phyloP scores from a whole-genome alignment of 2,113 vertebrate genomes.

The Cettia cetti region DNA sequence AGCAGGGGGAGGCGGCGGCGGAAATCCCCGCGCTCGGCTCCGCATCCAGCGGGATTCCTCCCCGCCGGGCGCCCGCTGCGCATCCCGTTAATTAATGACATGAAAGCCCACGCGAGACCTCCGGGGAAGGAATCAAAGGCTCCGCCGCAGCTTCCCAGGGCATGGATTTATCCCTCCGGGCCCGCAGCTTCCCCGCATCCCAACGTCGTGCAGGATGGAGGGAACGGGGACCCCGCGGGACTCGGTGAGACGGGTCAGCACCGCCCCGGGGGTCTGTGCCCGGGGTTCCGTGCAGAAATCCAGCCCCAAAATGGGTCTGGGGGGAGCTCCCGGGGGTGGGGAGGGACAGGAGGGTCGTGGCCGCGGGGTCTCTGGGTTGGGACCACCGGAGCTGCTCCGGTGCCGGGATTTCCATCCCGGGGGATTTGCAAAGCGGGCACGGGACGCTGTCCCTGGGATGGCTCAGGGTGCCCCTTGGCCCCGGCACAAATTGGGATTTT shows the following conservation, averaged over 20 bases:
- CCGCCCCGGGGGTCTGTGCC: fast-evolving
- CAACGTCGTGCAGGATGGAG: fast-evolving
- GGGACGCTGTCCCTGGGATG: not conserved
- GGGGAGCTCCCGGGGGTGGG: fast-evolving
- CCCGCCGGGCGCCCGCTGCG: not conserved
- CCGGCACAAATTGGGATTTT: not conserved
- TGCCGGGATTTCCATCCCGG: fast-evolving
- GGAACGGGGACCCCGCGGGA: not conserved
- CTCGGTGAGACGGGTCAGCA: fast-evolving
- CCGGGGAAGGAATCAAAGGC: not conserved
- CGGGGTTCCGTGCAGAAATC: not conserved
- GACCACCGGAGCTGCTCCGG: fast-evolving
- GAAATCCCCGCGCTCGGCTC: not conserved
- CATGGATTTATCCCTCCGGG: fast-evolving
- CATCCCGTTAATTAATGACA: not conserved
- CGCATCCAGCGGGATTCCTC: not conserved
- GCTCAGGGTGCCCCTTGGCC: not conserved
- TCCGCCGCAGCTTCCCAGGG: not conserved
- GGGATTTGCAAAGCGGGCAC: not conserved
- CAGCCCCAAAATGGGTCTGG: not conserved
- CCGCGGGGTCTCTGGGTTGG: not conserved
- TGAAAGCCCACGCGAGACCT: not conserved
- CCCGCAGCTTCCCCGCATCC: not conserved
- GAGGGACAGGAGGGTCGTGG: fast-evolving
- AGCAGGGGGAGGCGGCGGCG: fast-evolving